Evolutionary conservation across 1,140 invertebrate genomes (phyloP).

Genomic region (Bemisia tabaci): DNA sequence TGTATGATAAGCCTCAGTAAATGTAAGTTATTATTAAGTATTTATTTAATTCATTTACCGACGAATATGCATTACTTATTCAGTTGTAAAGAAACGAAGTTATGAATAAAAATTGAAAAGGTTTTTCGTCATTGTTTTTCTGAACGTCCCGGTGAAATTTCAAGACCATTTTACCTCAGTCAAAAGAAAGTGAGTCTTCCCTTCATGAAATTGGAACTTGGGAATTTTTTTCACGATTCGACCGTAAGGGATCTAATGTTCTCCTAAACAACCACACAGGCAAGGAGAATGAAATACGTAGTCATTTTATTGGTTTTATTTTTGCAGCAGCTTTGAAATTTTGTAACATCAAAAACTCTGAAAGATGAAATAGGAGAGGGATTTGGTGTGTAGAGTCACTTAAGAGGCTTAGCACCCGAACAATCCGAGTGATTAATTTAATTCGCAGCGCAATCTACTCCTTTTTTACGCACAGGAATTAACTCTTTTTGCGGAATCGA

Average conservation of each 20-base stretch:
- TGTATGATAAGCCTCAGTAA: neutral
- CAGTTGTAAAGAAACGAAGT: neutral
- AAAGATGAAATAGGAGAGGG: too few relatives aligned
- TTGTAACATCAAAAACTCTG: too few relatives aligned
- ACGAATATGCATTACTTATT: neutral
- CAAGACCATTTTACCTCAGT: neutral
- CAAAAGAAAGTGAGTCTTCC: neutral
- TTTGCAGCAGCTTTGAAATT: too few relatives aligned
- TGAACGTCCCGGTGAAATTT: neutral
- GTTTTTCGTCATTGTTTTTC: neutral
- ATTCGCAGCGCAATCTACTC: too few relatives aligned
- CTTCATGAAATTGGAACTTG: neutral
- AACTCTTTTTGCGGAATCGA: too few relatives aligned
- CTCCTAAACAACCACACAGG: neutral
- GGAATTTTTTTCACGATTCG: neutral
- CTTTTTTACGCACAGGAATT: too few relatives aligned
- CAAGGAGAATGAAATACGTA: neutral
- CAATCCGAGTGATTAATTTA: too few relatives aligned
- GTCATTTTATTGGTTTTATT: too few relatives aligned
- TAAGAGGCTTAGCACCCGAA: too few relatives aligned
- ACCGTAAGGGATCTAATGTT: too few relatives aligned
- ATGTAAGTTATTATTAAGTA: neutral
- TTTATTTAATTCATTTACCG: neutral
- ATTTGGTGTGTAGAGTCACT: too few relatives aligned
- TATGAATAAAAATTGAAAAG: neutral